Conservation (phyloP, 2,888 invertebrate genomes). For the Hololepta plana region DNA sequence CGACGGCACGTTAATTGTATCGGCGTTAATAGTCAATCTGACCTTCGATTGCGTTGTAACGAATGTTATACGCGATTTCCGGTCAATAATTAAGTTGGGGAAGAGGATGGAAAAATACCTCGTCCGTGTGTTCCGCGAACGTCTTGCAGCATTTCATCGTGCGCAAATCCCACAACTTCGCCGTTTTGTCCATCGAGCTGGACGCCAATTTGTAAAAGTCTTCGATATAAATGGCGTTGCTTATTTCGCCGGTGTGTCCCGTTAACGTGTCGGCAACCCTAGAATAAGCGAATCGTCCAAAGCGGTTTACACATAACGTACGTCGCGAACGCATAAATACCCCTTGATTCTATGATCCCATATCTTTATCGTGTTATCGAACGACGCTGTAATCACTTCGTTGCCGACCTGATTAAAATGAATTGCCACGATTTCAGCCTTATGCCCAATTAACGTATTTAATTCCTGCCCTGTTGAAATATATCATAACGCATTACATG, state of each 20-base stretch:
- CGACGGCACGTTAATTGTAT: no score
- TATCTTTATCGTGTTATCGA: background rate
- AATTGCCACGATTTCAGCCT: conserved; percentile 1
- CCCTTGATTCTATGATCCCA: background rate
- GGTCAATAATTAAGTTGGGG: no score
- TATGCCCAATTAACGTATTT: background rate
- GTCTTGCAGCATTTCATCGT: conserved; percentile 1
- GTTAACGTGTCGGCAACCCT: no score
- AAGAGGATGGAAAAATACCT: no score
- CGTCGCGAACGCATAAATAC: no score
- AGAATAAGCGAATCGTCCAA: no score
- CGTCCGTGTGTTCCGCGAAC: conserved; percentile 1
- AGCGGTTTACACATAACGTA: no score
- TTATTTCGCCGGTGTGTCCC: conserved; percentile 1
- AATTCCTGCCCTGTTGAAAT: background rate
- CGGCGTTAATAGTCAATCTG: no score
- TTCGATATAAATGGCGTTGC: background rate
- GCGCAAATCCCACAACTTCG: conserved; percentile 1
- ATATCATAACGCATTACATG: no score
- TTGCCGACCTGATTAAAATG: background rate
- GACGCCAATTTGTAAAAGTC: background rate
- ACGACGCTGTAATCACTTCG: background rate
- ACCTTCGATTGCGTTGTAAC: no score
- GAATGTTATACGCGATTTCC: no score
- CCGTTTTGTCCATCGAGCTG: conserved; percentile 1